A percentile compares a stretch with the other conserved stretches of the same genome.
Conservation (phyloP, 2,888 invertebrate genomes). For the Polymixis flavicincta region DNA sequence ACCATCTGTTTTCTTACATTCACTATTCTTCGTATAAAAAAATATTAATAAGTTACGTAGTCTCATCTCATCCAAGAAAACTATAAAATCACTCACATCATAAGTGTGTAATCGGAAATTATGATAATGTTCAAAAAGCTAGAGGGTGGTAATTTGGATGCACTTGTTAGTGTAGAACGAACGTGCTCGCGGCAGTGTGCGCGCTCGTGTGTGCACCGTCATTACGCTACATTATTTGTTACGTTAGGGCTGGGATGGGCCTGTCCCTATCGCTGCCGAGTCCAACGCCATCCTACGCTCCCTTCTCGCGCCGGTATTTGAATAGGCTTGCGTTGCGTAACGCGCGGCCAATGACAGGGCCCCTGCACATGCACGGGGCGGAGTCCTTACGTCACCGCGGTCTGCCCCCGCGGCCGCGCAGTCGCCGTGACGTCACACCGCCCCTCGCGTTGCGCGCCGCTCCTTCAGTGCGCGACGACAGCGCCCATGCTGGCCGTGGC, state of each 20-base stretch:
- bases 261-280: constrained; percentile 81
- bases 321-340: constrained; percentile 89
- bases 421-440: constrained; percentile 89
- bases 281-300: constrained; percentile 86
- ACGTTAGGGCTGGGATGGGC: constrained; percentile 86
- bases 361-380: constrained; percentile 90
- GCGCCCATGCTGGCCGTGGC: constrained; percentile 83
- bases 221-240: constrained; percentile 87
- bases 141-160: constrained; percentile 80
- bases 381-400: constrained; percentile 89
- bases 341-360: constrained; percentile 89
- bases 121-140: constrained; percentile 57
- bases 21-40: neutral
- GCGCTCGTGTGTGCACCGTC: constrained; percentile 72
- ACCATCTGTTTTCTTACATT: neutral
- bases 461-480: constrained; percentile 79
- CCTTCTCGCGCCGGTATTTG: constrained; percentile 86
- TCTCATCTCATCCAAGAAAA: neutral
- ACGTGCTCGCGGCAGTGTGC: constrained; percentile 61
- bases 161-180: constrained; percentile 78
- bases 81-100: constrained; percentile 33
- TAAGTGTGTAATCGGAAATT: constrained; percentile 59
- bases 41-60: neutral
- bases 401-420: constrained; percentile 87
- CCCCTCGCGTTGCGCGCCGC: constrained; percentile 76